phyloP scores from a whole-genome alignment of 1,140 invertebrate genomes.

The Formica exsecta region DNA sequence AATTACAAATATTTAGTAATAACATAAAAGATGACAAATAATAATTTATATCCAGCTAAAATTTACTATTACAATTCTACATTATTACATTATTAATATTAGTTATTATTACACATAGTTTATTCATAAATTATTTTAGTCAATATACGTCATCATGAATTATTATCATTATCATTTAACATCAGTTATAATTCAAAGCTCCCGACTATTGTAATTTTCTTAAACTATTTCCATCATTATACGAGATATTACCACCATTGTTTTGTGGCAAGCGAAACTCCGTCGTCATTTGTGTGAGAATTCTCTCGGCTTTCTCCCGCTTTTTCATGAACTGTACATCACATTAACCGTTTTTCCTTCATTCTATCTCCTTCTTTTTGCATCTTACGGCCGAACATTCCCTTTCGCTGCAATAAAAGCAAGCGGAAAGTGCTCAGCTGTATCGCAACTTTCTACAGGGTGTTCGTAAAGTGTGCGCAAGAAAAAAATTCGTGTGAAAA shows the following conservation, averaged over 20 bases:
- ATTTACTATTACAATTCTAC: not conserved
- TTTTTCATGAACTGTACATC: constrained; percentile 58
- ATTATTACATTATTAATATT: too few species aligned
- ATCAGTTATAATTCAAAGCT: constrained; percentile 2
- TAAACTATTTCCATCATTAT: constrained; percentile 46
- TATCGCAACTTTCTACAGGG: constrained; percentile 23
- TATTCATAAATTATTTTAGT: constrained; percentile 26
- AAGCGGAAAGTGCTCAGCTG: constrained; percentile 44
- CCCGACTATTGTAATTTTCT: constrained; percentile 38
- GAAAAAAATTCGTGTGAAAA: not conserved
- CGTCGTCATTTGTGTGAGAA: constrained; percentile 47
- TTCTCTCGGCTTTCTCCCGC: constrained; percentile 44
- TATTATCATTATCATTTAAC: constrained; percentile 43
- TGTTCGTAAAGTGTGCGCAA: constrained; percentile 36
- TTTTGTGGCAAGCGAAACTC: constrained; percentile 43
- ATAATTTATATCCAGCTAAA: not conserved
- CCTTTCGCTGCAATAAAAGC: constrained; percentile 47
- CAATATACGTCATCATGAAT: not conserved
- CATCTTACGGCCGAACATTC: constrained; percentile 52
- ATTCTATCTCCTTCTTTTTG: constrained; percentile 54
- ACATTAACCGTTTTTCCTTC: constrained; percentile 61
- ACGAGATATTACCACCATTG: constrained; percentile 54
- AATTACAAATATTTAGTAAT: not conserved
- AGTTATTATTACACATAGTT: not conserved
- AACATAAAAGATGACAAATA: constrained; percentile 7